A percentile compares a stretch with the other conserved stretches of the same genome.
Evolutionary conservation across 1,140 invertebrate genomes (phyloP).

Genomic region (Trachymyrmex cornetzi): DNA sequence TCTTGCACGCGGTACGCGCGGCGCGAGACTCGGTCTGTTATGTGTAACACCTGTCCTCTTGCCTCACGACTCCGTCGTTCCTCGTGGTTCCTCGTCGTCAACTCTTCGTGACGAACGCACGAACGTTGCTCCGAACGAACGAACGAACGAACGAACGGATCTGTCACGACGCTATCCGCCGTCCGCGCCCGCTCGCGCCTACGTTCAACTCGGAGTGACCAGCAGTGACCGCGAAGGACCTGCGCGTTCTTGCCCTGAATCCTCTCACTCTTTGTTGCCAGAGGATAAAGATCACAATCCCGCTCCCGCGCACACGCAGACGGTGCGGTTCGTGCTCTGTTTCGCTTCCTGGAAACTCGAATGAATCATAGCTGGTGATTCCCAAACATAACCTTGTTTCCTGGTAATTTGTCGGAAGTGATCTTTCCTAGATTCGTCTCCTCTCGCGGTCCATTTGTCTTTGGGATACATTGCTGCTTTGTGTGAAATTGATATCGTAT

Average conservation of each 20-base stretch:
- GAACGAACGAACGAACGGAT: not conserved
- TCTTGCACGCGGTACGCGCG: not conserved
- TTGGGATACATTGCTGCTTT: not conserved
- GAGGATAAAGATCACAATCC: constrained; percentile 33
- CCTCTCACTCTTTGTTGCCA: not conserved
- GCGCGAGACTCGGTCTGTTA: not conserved
- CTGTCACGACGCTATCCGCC: not conserved
- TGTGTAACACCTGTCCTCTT: constrained; percentile 47
- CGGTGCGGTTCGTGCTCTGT: not conserved
- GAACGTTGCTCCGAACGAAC: constrained; percentile 7
- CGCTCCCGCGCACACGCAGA: not conserved
- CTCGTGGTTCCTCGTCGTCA: constrained; percentile 27
- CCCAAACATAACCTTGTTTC: constrained; percentile 9
- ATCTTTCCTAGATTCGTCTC: not conserved
- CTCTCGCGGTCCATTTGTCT: not conserved
- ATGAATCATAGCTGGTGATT: constrained; percentile 23
- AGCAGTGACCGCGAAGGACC: not conserved
- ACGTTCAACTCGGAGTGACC: too few relatives aligned
- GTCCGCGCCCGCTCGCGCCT: not conserved
- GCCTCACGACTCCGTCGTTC: constrained; percentile 22
- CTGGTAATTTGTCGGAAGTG: not conserved
- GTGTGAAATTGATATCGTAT: not conserved
- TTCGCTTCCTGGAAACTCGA: not conserved
- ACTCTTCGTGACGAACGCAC: constrained; percentile 10
- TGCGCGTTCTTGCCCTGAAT: not conserved